Base-by-base conservation (phyloP, 1,140 invertebrate genomes). In the Heterodera carotae region DNA sequence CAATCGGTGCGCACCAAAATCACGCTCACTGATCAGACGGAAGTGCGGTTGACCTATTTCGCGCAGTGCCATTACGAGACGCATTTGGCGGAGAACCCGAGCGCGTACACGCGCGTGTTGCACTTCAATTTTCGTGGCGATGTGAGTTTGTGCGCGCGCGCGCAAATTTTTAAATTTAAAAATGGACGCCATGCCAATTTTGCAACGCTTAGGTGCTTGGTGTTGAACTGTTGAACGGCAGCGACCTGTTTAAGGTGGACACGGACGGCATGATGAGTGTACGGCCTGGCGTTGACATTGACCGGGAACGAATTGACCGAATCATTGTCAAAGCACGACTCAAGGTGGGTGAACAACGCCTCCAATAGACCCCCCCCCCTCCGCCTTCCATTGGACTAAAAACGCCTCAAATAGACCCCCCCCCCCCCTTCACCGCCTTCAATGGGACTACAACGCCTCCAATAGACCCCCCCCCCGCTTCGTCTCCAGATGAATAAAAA, bases 21-120 rank as follows among this genome's bases (percentile, higher is more conserved):
- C 31, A 64, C 72, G 27, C 68, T 83, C 48, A 84, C 36, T 34
- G 82, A 83, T 39, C 72, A 78, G 27, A 74, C 79, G 6, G 82
- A 83, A 60, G 81, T 82, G 25, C 69, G 68, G 36, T 48, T 83
- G 27, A 82, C 82, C 10, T 84, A 83, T 66, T 83, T 83, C 62
- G 62, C 83, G 18, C 83, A 83, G 66, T 83, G 82, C 59, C 83
- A 79, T 56, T 83, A 83, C 56, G 75, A 79, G 15, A 56, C 66
- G 15, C 83, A 84, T 68, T 77, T 83, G 33, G 36, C 75, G 31
- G 82, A 83, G 76, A 83, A 83, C 36, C 56, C 74, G 12, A 66
- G 75, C 56, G 66, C 80, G 18, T 81, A 83, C 69, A 83, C 83
- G 31, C 68, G 68, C 66, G 83, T 82, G 34, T 34, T 82, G 53